These are phyloP conservation scores for Caenorhabditis imperialis DNA, from an alignment of 2,888 invertebrate species.

Conservation along the genomic window DNA sequence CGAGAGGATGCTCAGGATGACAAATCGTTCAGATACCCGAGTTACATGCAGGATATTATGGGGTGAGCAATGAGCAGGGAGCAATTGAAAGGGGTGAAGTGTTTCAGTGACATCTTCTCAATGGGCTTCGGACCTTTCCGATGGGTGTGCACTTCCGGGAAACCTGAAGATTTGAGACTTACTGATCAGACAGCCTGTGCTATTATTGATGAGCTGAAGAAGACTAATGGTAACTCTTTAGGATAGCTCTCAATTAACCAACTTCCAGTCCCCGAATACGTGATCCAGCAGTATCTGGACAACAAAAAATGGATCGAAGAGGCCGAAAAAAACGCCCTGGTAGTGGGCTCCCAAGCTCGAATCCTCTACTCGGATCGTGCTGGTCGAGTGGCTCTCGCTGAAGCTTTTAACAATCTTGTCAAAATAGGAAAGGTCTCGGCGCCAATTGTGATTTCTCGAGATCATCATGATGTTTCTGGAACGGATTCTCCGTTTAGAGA, in stretches of 20 bases:
- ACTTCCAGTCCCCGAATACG: conserved; percentile 79
- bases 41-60: conserved; percentile 84
- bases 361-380: conserved; percentile 83
- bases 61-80: conserved; percentile 79
- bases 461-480: conserved; percentile 83
- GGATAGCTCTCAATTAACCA: neutral
- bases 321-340: conserved; percentile 81
- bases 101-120: conserved; percentile 82
- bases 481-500: conserved; percentile 83
- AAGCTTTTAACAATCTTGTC: conserved; percentile 81
- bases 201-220: conserved; percentile 79
- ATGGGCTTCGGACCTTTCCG: conserved; percentile 84
- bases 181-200: conserved; percentile 81
- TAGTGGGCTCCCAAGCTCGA: conserved; percentile 80
- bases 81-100: no score
- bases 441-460: conserved; percentile 82
- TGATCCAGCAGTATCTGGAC: conserved; percentile 82
- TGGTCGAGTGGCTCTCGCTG: conserved; percentile 81
- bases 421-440: conserved; percentile 78
- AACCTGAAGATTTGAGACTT: conserved; percentile 79
- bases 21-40: conserved; percentile 82
- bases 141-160: conserved; percentile 83
- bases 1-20: conserved; percentile 78
- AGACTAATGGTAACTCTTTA: conserved; percentile 64
- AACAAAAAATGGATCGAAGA: conserved; percentile 82